Base-by-base conservation (phyloP, 2,113 vertebrate species). In the Salvelinus sp. region DNA sequence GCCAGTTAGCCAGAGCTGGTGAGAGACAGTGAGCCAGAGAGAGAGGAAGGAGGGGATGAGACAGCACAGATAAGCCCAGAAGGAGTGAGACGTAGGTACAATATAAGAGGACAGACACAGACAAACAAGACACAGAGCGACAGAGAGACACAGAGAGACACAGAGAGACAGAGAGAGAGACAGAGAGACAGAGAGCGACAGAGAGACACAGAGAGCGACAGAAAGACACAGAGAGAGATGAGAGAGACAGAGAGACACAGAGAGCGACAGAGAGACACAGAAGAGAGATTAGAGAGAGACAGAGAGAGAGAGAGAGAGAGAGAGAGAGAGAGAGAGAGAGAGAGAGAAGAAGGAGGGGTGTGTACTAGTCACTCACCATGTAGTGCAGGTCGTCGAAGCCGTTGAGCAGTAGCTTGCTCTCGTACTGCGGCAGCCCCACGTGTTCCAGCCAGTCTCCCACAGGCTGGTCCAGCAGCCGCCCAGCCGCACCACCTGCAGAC, bases 371-470 rank as follows among this genome's bases (percentile, higher is more conserved):
- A 84, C 96, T 97, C 83, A 99, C 98, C 97, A 99, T 94, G 93
- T 96, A 99, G 88, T 92, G 95, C 58, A 99, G 94, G 93, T 99
- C 97, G 0, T 99, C 98, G 6, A 98, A 99, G 76, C 98, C 98
- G 1, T 99, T 99, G 47, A 98, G 91, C 27, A 99, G 96, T 83
- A 99, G 92, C 86, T 95, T 98, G 89, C 97, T 98, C 93, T 99
- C 98, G 7, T 99, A 98, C 87, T 99, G 98, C 73, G 95, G 96
- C 89, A 99, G 94, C 71, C 97, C 97, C 7, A 97, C 86, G 22
- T 95, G 95, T 90, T 96, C 96, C 91, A 99, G 94, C 98, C 98
- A 99, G 89, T 98, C 96, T 27, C 97, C 97, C 4, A 99, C 95
- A 0, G 96, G 95, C 94, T 98, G 97, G 82, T 96, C 96, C 92